These are phyloP conservation scores for Blastomussa wellsi DNA, from an alignment of 92 coral and sea anemone species.

Conservation along the genomic window DNA sequence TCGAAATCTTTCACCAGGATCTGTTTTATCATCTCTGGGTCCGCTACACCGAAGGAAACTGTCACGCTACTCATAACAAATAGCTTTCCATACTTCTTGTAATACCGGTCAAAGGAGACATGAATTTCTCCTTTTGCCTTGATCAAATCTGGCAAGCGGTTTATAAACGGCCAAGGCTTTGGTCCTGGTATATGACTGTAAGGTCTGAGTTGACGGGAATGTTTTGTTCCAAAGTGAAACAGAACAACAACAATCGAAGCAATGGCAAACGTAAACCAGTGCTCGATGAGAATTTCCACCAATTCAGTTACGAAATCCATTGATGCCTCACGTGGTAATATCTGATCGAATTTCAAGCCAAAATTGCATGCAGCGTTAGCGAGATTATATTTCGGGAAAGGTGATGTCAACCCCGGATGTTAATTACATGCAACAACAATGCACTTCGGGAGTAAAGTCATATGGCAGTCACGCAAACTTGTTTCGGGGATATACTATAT, in stretches of 20 bases:
- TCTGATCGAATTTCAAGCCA: too few species aligned
- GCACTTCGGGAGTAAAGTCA: neutral
- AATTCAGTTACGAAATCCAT: constrained; percentile 10
- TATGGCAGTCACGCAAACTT: neutral
- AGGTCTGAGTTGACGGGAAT: constrained; percentile 39
- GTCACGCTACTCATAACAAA: constrained; percentile 44
- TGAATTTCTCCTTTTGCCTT: constrained; percentile 50
- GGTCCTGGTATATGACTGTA: constrained; percentile 72
- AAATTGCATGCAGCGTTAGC: constrained; percentile 10
- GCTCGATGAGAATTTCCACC: neutral
- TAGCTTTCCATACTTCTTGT: constrained; percentile 67
- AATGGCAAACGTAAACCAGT: constrained; percentile 24
- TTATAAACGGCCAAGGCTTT: constrained; percentile 68
- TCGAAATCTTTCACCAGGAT: constrained; percentile 66
- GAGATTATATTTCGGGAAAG: neutral
- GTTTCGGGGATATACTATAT: too few species aligned
- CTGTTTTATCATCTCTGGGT: constrained; percentile 66
- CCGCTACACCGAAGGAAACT: constrained; percentile 40
- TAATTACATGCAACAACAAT: neutral
- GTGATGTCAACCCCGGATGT: neutral
- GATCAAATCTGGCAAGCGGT: constrained; percentile 38
- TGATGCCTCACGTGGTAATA: neutral
- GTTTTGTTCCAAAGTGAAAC: constrained; percentile 48
- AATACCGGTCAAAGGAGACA: constrained; percentile 54
- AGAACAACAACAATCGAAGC: constrained; percentile 22